Percentiles rank a stretch among this genome's conserved stretches.
phyloP scores from a whole-genome alignment of 2,888 invertebrate genomes.

The Teleiodes luculella region DNA sequence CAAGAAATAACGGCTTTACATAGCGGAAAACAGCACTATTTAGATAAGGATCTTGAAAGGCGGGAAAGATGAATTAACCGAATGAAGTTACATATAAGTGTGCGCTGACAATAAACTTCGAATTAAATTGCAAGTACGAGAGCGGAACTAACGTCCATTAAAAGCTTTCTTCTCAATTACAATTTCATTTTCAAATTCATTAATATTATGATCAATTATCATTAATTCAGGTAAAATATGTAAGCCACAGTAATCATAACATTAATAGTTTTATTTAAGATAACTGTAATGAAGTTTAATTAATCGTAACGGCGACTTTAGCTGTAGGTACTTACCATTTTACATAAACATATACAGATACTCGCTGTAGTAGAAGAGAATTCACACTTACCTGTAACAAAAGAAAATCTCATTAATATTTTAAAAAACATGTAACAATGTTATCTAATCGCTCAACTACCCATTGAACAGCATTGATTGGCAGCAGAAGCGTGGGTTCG shows the following conservation, averaged over 20 bases:
- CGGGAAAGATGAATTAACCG: slow-evolving; percentile 24
- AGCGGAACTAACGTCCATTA: slow-evolving; percentile 20
- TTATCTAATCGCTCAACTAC: slow-evolving; percentile 2
- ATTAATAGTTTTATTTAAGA: too few species aligned
- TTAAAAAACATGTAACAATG: background rate
- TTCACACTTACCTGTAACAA: slow-evolving; percentile 31
- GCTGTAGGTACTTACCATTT: background rate
- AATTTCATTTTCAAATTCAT: slow-evolving; percentile 16
- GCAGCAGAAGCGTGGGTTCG: background rate
- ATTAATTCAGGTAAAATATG: background rate
- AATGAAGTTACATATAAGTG: slow-evolving; percentile 1
- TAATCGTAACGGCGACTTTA: background rate
- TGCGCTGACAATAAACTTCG: background rate
- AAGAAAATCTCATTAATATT: slow-evolving; percentile 12
- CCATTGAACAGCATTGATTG: background rate
- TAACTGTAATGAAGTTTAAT: slow-evolving; percentile 1
- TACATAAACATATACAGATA: background rate
- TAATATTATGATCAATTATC: background rate
- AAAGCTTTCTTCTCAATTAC: slow-evolving; percentile 16
- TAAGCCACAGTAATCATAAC: background rate
- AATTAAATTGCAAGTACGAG: slow-evolving; percentile 13
- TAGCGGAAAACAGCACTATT: slow-evolving; percentile 32
- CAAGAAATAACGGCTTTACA: slow-evolving; percentile 32
- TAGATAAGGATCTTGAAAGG: slow-evolving; percentile 39
- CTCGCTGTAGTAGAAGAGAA: background rate